These are phyloP conservation scores for Mobula hypostoma DNA, from an alignment of 2,113 vertebrate genomes.

Conservation along the genomic window DNA sequence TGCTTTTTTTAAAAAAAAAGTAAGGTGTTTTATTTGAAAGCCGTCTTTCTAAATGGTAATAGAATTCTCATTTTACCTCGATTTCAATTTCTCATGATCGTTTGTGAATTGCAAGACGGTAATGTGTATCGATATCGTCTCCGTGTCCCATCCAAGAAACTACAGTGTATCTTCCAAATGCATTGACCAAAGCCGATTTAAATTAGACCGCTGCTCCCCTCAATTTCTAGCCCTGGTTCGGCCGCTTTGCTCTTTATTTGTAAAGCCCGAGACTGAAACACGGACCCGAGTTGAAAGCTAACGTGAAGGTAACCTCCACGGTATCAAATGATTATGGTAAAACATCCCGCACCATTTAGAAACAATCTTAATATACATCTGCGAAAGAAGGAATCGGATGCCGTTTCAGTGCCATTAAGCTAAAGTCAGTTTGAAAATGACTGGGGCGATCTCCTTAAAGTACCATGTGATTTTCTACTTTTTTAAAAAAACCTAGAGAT, in stretches of 20 bases:
- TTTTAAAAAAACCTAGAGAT: neutral
- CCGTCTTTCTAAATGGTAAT: neutral
- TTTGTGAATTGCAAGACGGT: neutral
- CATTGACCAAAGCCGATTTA: neutral
- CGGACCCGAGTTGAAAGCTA: neutral
- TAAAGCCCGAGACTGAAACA: neutral
- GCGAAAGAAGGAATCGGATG: too few relatives aligned
- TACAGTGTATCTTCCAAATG: neutral
- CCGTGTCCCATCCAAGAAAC: neutral
- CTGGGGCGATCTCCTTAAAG: neutral
- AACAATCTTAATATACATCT: neutral
- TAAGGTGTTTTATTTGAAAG: neutral
- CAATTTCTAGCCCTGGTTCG: neutral
- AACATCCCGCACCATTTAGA: neutral
- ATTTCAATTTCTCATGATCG: neutral
- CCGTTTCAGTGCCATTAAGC: neutral
- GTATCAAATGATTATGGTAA: conserved; percentile 2
- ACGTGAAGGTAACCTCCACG: neutral
- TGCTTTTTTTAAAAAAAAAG: neutral
- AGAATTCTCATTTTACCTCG: neutral
- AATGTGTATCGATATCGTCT: neutral
- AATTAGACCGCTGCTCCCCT: neutral
- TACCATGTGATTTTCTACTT: neutral
- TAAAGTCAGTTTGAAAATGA: neutral
- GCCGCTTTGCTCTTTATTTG: neutral